Percentiles rank a stretch among this genome's conserved stretches.
Conservation (phyloP, 2,113 vertebrate species). For the Lampris incognitus region DNA sequence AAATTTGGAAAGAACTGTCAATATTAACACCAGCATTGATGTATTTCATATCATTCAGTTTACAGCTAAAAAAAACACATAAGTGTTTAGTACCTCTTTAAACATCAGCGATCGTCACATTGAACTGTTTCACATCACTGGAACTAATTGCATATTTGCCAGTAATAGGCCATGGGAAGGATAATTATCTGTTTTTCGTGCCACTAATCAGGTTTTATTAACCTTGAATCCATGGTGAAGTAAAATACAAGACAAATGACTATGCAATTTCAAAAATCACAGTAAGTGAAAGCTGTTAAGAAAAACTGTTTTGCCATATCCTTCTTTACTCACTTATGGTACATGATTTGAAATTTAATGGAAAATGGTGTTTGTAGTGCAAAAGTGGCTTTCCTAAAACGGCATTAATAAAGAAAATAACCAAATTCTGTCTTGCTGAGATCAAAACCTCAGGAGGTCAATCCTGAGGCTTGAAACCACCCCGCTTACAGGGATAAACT, state of each 20-base stretch:
- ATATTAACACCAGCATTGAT: too few relatives aligned
- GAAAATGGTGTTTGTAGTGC: conserved; percentile 4
- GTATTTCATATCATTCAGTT: too few relatives aligned
- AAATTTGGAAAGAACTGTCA: too few relatives aligned
- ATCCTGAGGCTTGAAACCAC: background rate
- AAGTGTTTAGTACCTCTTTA: too few relatives aligned
- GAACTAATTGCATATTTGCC: background rate
- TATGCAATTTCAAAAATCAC: conserved; percentile 1
- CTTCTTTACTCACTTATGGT: background rate
- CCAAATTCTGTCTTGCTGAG: background rate
- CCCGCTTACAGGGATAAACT: background rate
- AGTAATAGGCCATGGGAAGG: background rate
- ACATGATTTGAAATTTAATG: conserved; percentile 2
- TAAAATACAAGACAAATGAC: background rate
- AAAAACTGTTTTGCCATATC: background rate
- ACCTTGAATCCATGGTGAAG: background rate
- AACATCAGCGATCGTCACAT: background rate
- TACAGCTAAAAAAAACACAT: too few relatives aligned
- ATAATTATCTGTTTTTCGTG: background rate
- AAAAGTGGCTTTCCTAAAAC: background rate
- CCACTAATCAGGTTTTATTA: conserved; percentile 3
- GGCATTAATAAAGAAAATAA: conserved; percentile 7
- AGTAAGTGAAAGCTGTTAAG: background rate
- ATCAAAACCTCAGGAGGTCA: background rate
- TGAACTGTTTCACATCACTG: background rate